These are phyloP conservation scores for Barbus barbus DNA, from an alignment of 2,113 vertebrate species.

Conservation along the genomic window DNA sequence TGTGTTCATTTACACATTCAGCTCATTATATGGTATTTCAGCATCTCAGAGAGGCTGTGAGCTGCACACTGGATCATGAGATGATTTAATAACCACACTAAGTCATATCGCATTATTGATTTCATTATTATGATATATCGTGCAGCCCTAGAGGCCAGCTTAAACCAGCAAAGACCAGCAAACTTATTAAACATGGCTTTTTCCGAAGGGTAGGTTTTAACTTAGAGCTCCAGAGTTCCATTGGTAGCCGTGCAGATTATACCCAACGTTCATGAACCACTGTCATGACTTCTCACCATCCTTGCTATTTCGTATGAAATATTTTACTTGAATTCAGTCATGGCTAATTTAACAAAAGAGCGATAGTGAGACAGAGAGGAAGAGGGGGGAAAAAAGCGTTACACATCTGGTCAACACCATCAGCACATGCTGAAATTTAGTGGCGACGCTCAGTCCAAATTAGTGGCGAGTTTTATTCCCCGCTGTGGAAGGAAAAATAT, in stretches of 20 bases:
- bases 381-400: constrained; percentile 52
- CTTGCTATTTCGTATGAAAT: neutral
- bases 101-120: neutral
- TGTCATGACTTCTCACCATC: neutral
- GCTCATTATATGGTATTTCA: neutral
- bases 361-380: constrained; percentile 15
- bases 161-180: neutral
- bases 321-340: constrained; percentile 2
- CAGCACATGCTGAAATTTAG: constrained; percentile 79
- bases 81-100: neutral
- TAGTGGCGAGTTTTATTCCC: constrained; percentile 84
- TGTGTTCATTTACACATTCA: neutral
- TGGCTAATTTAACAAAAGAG: constrained; percentile 25
- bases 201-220: neutral
- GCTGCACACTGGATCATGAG: neutral
- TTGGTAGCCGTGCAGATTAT: constrained; percentile 1
- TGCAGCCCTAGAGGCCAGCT: neutral
- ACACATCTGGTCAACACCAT: constrained; percentile 77
- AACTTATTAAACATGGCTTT: neutral
- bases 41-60: neutral
- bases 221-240: neutral
- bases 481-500: constrained; percentile 83
- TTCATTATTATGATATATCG: neutral
- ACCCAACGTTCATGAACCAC: neutral
- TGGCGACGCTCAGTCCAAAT: constrained; percentile 81